Percentiles rank a stretch among this genome's conserved stretches.
Evolutionary conservation across 2,797 vertebrate species (phyloP).

Genomic region (Lerista edwardsae): DNA sequence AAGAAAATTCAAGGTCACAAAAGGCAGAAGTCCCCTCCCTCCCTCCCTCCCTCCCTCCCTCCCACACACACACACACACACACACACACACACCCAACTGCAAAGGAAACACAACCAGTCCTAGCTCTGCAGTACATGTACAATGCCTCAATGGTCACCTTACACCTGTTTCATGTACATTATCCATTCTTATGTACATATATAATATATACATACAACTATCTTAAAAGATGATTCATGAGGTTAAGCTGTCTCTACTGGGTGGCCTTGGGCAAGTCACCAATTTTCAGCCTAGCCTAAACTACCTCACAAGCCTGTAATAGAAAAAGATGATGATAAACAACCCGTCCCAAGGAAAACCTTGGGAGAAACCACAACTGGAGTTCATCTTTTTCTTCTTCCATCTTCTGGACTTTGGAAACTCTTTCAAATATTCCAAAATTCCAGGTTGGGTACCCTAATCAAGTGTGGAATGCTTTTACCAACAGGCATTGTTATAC

Average conservation of each 20-base stretch:
- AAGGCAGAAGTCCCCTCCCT: no score
- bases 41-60: no score
- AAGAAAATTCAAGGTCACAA: not conserved
- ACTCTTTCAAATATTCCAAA: not conserved
- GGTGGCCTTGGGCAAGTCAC: not conserved
- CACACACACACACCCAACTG: no score
- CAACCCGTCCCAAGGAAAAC: not conserved
- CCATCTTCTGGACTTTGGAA: not conserved
- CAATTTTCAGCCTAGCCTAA: not conserved
- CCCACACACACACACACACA: no score
- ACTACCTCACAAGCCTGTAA: not conserved
- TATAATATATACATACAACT: not conserved
- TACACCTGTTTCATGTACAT: not conserved
- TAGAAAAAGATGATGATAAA: not conserved
- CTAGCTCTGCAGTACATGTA: not conserved
- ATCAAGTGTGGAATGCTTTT: not conserved
- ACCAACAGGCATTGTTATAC: not conserved
- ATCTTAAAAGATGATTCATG: not conserved
- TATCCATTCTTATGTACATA: no score
- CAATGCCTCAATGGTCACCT: not conserved
- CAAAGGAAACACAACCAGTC: not conserved
- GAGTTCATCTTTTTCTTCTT: not conserved
- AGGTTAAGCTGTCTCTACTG: not conserved
- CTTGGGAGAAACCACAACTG: not conserved
- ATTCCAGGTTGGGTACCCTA: not conserved